Base-by-base conservation (phyloP, 2,888 invertebrate species). In the Perizoma flavofasciatum region DNA sequence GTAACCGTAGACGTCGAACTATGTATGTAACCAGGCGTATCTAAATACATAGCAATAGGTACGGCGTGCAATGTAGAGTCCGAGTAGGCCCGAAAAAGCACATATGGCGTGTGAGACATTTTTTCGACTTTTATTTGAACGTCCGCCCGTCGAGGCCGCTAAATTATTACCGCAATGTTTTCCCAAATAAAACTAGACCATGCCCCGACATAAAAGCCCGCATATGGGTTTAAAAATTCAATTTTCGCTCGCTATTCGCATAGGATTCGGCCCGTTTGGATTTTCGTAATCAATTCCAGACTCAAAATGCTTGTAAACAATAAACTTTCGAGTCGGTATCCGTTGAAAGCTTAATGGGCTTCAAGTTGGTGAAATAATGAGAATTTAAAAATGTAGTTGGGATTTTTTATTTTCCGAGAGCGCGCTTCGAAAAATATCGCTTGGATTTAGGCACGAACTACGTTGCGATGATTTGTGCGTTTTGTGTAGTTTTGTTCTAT, bases 151-250 rank as follows among this genome's bases (percentile, higher is more conserved):
- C 71, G 62, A 63, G 57, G 61, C 57, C 54, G 67, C 73, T 79
- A 78, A 81, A 81, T 79, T 81, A 81, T 81, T 79, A 77, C 80
- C 66, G 72, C 75, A 71, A 77, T 77, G 78, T 79, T 78, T 79
- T 74, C 67, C 63, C 65, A 72, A 78, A 78, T 73, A 77, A 77
- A 78, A 74, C 75, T 75, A 72, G 69, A 69, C 66, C 59, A 68
- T 65, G 69, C 64, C 49, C 67, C 50, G 50, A 60, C 69, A 70
- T 74, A 75, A 77, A 78, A 75, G 70, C 74, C 65, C 59, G 68
- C 72, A 68, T 75, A 73, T 73, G 73, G 76, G 67, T 77, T 79
- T 78, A 77, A 80, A 81, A 79, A 79, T 77, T 78, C 76, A 78
- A 81, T 80, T 76, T 79, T 75, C 73, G 59, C 66, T 61, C 56